phyloP scores from a whole-genome alignment of 1,140 invertebrate genomes.

The Maniola jurtina region DNA sequence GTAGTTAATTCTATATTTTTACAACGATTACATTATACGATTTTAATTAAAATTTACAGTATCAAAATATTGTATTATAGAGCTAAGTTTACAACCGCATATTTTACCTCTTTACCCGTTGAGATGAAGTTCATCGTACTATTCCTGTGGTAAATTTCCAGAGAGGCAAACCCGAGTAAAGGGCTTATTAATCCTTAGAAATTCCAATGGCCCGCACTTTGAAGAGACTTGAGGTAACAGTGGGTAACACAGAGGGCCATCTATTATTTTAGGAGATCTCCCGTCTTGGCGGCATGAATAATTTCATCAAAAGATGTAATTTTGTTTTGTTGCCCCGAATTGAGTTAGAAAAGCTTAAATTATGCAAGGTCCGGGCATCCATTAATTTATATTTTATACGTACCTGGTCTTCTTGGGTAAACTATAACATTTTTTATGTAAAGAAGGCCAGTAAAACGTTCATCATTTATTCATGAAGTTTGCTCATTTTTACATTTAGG shows the following conservation, averaged over 20 bases:
- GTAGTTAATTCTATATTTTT: too few relatives aligned
- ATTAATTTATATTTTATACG: conserved; percentile 7
- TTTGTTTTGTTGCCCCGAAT: conserved; percentile 14
- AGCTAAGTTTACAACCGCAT: background rate
- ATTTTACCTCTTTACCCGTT: conserved; percentile 5
- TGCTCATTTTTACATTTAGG: background rate
- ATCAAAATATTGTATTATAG: background rate
- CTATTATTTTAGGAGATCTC: conserved; percentile 47
- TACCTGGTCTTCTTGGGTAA: background rate
- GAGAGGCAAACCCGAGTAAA: conserved; percentile 40
- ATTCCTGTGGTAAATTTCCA: conserved; percentile 53
- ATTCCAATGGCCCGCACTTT: conserved; percentile 49
- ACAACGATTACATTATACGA: too few relatives aligned
- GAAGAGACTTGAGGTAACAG: conserved; percentile 43
- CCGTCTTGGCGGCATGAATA: conserved; percentile 39
- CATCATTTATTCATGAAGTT: too few relatives aligned
- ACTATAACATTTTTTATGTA: background rate
- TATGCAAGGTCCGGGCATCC: conserved; percentile 6
- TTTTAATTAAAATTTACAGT: background rate
- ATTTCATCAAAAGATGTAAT: conserved; percentile 24
- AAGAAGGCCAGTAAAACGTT: background rate
- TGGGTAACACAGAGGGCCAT: conserved; percentile 48
- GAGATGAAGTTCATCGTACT: conserved; percentile 29
- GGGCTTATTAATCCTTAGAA: conserved; percentile 59
- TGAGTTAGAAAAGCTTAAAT: conserved; percentile 7